Conservation (phyloP, 2,113 vertebrate species). For the Hucho hucho region DNA sequence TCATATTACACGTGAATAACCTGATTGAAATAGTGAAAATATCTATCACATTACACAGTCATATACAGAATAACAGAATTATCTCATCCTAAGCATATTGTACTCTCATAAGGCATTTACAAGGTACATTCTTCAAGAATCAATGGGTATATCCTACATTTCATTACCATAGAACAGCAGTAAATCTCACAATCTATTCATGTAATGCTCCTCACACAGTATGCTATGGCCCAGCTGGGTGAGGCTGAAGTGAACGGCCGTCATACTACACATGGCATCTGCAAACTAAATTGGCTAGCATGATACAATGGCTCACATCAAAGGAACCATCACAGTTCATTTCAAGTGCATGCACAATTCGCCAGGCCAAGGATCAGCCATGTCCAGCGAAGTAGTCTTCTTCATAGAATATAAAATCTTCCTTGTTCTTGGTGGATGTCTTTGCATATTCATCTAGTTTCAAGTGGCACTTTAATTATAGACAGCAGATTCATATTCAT, state of each 20-base stretch:
- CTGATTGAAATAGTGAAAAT: not conserved
- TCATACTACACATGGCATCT: conserved; percentile 8
- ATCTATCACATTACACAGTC: not conserved
- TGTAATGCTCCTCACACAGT: not conserved
- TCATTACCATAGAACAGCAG: no score
- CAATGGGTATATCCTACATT: no score
- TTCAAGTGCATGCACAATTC: conserved; percentile 9
- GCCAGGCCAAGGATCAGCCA: conserved; percentile 5
- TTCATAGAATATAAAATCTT: conserved; percentile 20
- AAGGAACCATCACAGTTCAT: conserved; percentile 14
- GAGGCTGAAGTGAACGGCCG: not conserved
- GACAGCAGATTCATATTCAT: conserved; percentile 9
- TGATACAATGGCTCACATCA: conserved; percentile 1
- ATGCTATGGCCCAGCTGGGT: not conserved
- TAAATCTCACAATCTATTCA: not conserved
- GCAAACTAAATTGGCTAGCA: not conserved
- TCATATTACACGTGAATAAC: not conserved
- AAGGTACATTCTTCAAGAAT: no score
- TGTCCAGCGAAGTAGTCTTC: conserved; percentile 8
- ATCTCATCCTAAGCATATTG: not conserved
- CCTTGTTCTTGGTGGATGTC: conserved; percentile 25
- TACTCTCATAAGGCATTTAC: not conserved
- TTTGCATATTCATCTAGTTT: conserved; percentile 40
- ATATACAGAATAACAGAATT: not conserved
- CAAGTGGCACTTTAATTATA: conserved; percentile 34